Base-by-base conservation (phyloP, 2,888 invertebrate species). In the Scaeva pyrastri region DNA sequence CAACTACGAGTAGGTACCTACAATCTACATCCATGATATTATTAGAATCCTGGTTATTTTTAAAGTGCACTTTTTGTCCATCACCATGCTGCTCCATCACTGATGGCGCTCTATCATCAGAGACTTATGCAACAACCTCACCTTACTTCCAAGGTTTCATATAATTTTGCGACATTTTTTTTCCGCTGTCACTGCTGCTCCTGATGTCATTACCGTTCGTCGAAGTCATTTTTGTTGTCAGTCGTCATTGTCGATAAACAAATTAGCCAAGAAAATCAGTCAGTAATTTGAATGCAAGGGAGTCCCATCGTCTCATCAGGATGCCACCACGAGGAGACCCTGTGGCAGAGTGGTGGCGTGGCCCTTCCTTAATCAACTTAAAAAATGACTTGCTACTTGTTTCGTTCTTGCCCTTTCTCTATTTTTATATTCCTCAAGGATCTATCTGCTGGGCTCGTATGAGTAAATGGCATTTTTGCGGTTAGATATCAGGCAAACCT, bases 201-300 rank as follows among this genome's bases (percentile, higher is more conserved):
- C 43, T 62, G 43, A 23, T 62, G 23, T 8, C 43, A 23, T 43
- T 62, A 62, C 16, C 16, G 26, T 60, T 8, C 2, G 21, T 8
- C 39, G 21, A 21, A 14, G 31, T 36, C 7, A 5, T 39, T 36
- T 14, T 60, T 19, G 39, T 41, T 21, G 52, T 21, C 14, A 19
- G 41, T 23, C 43, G 21, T 64, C 62, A 64, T 64, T 60, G 41
- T 62, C 62, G 58, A 70, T 86, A 86, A 86, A 71, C 64, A 82
- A 86, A 86, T 86, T 86, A 86, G 68, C 66, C 74, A 77, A 81
- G 86, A 74, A 86, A 82, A 86, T 74, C 82, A 78, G 77, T 64
- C 73, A 78, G 86, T 73, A 77, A 73, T 64, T 73, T 16, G 52
- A 70, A 78, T 70, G 78, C 50, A 74, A 83, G 73, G 74, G 16